phyloP scores from a whole-genome alignment of 1,140 invertebrate genomes.

The Drosophila parabipectinata region DNA sequence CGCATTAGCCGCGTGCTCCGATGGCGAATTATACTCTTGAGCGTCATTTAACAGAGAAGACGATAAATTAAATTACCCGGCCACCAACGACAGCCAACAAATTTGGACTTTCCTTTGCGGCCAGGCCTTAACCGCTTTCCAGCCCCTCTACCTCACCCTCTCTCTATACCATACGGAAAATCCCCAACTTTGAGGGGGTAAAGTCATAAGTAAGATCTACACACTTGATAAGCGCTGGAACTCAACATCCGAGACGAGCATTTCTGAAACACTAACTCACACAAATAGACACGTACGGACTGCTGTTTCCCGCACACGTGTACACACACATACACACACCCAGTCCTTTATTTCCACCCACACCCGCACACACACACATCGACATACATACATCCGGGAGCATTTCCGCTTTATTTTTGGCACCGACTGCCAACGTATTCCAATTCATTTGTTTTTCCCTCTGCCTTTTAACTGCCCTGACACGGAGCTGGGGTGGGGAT shows the following conservation, averaged over 20 bases:
- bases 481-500: slow-evolving; percentile 1
- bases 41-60: slow-evolving; percentile 81
- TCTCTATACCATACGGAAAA: background rate
- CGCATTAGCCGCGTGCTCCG: slow-evolving; percentile 70
- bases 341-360: slow-evolving; percentile 16
- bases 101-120: slow-evolving; percentile 73
- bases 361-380: slow-evolving; percentile 3
- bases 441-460: slow-evolving; percentile 79
- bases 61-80: slow-evolving; percentile 81
- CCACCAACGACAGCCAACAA: slow-evolving; percentile 70
- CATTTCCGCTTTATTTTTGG: slow-evolving; percentile 76
- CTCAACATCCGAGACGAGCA: slow-evolving; percentile 71
- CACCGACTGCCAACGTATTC: slow-evolving; percentile 68
- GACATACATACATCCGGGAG: slow-evolving; percentile 52
- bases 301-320: slow-evolving; percentile 25
- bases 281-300: slow-evolving; percentile 74
- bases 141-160: background rate
- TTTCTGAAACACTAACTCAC: slow-evolving; percentile 81
- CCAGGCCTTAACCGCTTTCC: slow-evolving; percentile 19
- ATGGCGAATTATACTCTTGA: slow-evolving; percentile 78
- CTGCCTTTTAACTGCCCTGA: slow-evolving; percentile 62
- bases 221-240: slow-evolving; percentile 79
- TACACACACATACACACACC: background rate
- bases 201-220: slow-evolving; percentile 82
- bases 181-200: slow-evolving; percentile 27